These are phyloP conservation scores for Psophia crepitans DNA, from an alignment of 2,113 vertebrate genomes.

Conservation along the genomic window DNA sequence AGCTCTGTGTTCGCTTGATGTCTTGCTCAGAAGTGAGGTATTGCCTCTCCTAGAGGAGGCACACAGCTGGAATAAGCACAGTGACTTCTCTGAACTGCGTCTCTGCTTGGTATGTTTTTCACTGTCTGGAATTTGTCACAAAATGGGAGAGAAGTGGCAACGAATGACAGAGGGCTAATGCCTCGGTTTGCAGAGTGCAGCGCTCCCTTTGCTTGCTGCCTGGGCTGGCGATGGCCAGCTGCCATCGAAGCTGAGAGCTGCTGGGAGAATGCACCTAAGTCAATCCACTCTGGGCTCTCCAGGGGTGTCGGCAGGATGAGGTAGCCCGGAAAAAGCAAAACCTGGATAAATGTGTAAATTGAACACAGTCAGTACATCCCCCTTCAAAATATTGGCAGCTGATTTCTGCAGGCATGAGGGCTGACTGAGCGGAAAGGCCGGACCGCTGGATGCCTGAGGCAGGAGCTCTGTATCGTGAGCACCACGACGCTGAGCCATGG, in stretches of 20 bases:
- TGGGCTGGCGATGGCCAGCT: not conserved
- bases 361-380: not conserved
- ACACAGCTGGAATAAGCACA: not conserved
- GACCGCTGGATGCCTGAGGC: fast-evolving
- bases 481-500: fast-evolving
- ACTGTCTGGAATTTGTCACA: not conserved
- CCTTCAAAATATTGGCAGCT: not conserved
- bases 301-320: not conserved
- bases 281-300: not conserved
- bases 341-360: not conserved
- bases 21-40: not conserved
- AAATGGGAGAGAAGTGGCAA: not conserved
- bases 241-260: fast-evolving
- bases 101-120: not conserved
- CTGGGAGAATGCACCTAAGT: not conserved
- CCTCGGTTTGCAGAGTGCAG: not conserved
- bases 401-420: not conserved
- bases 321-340: not conserved
- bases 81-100: not conserved
- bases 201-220: not conserved
- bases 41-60: not conserved
- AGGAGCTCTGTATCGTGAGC: fast-evolving
- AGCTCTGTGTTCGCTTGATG: not conserved
- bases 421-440: not conserved
- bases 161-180: not conserved